Conservation (phyloP, 2,113 vertebrate genomes). For the Pelusios castaneus region DNA sequence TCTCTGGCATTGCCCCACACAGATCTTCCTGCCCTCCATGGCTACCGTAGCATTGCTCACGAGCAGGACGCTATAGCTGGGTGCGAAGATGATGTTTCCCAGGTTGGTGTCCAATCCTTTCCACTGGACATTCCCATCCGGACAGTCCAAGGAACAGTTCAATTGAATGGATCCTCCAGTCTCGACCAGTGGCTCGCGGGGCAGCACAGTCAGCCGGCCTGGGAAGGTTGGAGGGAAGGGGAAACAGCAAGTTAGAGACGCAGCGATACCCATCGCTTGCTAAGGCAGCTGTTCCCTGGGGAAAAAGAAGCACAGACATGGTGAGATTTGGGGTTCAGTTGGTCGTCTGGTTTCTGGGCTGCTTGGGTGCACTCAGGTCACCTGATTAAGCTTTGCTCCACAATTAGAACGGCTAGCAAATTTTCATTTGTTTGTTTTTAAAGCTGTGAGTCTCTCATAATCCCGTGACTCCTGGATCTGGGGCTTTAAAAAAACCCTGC, state of each 20-base stretch:
- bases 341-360: neutral
- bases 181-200: constrained; percentile 13
- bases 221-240: accelerated
- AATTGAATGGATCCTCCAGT: constrained; percentile 49
- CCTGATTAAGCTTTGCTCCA: neutral
- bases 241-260: neutral
- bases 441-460: neutral
- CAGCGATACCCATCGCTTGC: neutral
- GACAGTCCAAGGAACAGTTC: constrained; percentile 72
- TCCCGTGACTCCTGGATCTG: neutral
- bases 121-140: constrained; percentile 51
- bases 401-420: too few relatives aligned
- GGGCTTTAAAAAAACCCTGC: neutral
- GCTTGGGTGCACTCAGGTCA: neutral
- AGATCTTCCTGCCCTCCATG: constrained; percentile 45
- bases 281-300: neutral
- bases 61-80: constrained; percentile 63
- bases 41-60: constrained; percentile 13
- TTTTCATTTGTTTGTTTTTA: neutral
- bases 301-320: neutral
- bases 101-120: constrained; percentile 76
- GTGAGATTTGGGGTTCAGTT: neutral
- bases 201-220: constrained; percentile 39
- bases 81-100: constrained; percentile 34
- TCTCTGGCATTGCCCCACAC: constrained; percentile 56